A percentile compares a stretch with the other conserved stretches of the same genome.
Conservation (phyloP, 2,113 vertebrate species). For the Ophthalmolycus amberensis region DNA sequence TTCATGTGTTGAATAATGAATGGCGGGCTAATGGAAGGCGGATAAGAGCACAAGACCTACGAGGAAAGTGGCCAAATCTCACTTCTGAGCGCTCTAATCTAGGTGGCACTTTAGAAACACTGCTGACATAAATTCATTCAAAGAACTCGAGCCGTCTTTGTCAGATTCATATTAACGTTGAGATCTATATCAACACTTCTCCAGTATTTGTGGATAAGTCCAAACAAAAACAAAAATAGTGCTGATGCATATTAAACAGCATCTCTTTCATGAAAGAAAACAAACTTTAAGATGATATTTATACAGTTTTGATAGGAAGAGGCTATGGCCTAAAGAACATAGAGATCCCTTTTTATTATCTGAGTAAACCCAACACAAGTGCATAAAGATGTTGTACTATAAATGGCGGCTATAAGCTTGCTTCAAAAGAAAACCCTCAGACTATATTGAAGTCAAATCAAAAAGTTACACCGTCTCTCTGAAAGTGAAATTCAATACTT, state of each 20-base stretch:
- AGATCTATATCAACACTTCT: slow-evolving; percentile 31
- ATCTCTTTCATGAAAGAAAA: background rate
- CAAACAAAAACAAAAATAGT: background rate
- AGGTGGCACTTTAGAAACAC: slow-evolving; percentile 25
- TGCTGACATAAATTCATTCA: slow-evolving; percentile 32
- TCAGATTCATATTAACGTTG: slow-evolving; percentile 29
- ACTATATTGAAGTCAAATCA: background rate
- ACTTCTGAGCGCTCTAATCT: slow-evolving; percentile 53
- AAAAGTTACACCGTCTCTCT: background rate
- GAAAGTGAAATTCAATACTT: background rate
- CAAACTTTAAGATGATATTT: background rate
- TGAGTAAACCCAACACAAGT: background rate
- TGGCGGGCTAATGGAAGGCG: slow-evolving; percentile 75
- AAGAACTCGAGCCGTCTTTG: slow-evolving; percentile 14
- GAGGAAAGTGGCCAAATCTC: slow-evolving; percentile 65
- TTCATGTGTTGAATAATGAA: slow-evolving; percentile 79
- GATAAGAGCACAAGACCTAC: slow-evolving; percentile 48
- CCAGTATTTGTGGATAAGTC: background rate
- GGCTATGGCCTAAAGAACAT: background rate
- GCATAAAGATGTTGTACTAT: background rate
- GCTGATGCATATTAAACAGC: background rate
- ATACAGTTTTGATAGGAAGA: background rate
- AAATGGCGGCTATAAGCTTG: background rate
- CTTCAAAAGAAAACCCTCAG: background rate
- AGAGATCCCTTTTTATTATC: background rate